Evolutionary conservation across 2,888 invertebrate species (phyloP), one percentile per base, ranked within the genome.

Genomic region (Rotaria sp.): DNA sequence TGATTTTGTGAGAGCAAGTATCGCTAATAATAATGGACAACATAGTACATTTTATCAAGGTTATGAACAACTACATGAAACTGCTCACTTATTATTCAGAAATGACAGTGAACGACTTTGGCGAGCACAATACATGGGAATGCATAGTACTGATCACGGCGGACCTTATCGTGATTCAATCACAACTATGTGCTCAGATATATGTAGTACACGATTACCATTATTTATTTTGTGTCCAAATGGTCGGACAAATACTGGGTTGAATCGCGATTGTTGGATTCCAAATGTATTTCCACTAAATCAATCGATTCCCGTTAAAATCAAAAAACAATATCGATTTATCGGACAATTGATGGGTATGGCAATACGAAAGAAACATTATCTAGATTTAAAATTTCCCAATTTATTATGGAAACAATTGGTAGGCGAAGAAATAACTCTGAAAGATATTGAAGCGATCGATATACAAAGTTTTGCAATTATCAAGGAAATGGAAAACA

Each of bases 191-290:
- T 67, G 67, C 24, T 10, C 67, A 30, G 67, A 67, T 67, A 67
- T 67, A 30, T 67, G 67, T 67, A 67, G 67, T 67, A 67, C 67
- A 15, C n/a, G 67, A 30, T 67, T 67, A 21, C 67, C 67, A 30
- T 35, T 67, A 18, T 67, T 67, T 67, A 67, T 67, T 67, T 11
- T 67, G 30, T 67, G 67, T 67, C 67, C 67, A n/a, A 67, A 67
- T 67, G 67, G 67, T n/a, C 59, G n/a, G 26, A 59, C 59, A n/a
- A 8, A n/a, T 59, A 59, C 3, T n/a, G 59, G 59, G 7, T 30
- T n/a, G 59, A 59, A 59, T 59, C n/a, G 59, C 8, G 59, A 59
- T 59, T 26, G 59, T 26, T 59, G 59, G 59, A n/a, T 59, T 30
- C 59, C 26, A 59, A n/a, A 59, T 59, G 59, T 59, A 30, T 59